Evolutionary conservation across 2,797 vertebrate genomes (phyloP).

Genomic region (Fistularia commersonii): DNA sequence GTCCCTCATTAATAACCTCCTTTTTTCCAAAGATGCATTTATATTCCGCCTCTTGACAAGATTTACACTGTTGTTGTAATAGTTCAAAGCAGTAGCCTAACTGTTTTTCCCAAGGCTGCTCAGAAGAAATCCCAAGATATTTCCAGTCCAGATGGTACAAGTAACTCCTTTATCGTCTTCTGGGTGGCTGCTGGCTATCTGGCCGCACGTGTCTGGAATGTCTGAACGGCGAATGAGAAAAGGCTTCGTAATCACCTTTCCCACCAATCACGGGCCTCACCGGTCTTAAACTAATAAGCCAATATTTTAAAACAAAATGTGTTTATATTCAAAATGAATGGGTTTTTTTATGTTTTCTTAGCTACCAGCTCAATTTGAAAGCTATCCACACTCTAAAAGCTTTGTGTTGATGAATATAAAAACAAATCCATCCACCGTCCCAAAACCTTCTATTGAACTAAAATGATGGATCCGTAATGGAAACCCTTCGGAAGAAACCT

Average conservation of each 20-base stretch:
- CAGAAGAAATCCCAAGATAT: conserved; percentile 16
- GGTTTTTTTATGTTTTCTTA: too few species aligned
- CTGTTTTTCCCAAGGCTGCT: conserved; percentile 18
- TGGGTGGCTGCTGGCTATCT: conserved; percentile 23
- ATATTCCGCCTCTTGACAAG: conserved; percentile 5
- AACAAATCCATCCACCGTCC: too few species aligned
- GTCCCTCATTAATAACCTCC: background rate
- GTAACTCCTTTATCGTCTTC: conserved; percentile 21
- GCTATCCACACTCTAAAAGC: too few species aligned
- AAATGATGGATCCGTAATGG: background rate
- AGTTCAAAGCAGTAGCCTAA: conserved; percentile 10
- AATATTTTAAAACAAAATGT: too few species aligned
- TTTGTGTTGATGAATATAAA: background rate
- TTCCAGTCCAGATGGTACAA: conserved; percentile 23
- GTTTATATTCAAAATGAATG: too few species aligned
- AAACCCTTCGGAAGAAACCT: too few species aligned
- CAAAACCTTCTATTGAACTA: too few species aligned
- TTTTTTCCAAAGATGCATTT: conserved; percentile 2
- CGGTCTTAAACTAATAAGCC: too few species aligned
- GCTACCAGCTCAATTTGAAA: too few species aligned
- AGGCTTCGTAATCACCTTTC: conserved; percentile 6
- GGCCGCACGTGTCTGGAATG: conserved; percentile 27
- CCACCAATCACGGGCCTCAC: conserved; percentile 12
- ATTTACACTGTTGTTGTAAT: background rate
- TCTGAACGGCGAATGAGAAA: background rate